Evolutionary conservation across 2,888 invertebrate genomes (phyloP).

Genomic region (Leistus spinibarbis): DNA sequence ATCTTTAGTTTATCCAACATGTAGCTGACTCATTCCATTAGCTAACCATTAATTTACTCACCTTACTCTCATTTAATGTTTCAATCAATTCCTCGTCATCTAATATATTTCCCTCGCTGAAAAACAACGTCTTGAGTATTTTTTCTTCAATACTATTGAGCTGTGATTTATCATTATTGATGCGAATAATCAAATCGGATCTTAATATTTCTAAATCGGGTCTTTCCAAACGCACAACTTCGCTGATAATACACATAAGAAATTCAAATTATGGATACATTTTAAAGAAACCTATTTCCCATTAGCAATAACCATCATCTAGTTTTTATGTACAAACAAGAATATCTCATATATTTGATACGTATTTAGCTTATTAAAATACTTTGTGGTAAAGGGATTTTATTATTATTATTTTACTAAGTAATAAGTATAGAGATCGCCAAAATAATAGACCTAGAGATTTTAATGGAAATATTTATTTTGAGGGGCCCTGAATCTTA

Average conservation of each 20-base stretch:
- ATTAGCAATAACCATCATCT: too few species aligned
- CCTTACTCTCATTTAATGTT: constrained; percentile 87
- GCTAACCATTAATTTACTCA: constrained; percentile 49
- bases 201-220: constrained; percentile 85
- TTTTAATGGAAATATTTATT: too few species aligned
- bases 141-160: constrained; percentile 88
- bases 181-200: constrained; percentile 81
- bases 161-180: constrained; percentile 84
- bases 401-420: too few species aligned
- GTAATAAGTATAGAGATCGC: too few species aligned
- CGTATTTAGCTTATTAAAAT: too few species aligned
- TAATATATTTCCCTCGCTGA: constrained; percentile 86
- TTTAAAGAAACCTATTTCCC: background rate
- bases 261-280: constrained; percentile 16
- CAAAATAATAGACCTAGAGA: too few species aligned
- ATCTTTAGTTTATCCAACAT: too few species aligned
- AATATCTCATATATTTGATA: too few species aligned
- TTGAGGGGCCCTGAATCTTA: too few species aligned
- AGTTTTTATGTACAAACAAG: too few species aligned
- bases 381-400: too few species aligned
- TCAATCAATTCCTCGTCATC: constrained; percentile 94
- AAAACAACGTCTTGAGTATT: constrained; percentile 80
- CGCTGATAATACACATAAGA: constrained; percentile 57
- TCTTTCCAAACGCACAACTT: constrained; percentile 88
- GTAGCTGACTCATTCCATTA: too few species aligned